These are phyloP conservation scores for Mantis religiosa DNA, from an alignment of 2,888 invertebrate species.

Conservation along the genomic window DNA sequence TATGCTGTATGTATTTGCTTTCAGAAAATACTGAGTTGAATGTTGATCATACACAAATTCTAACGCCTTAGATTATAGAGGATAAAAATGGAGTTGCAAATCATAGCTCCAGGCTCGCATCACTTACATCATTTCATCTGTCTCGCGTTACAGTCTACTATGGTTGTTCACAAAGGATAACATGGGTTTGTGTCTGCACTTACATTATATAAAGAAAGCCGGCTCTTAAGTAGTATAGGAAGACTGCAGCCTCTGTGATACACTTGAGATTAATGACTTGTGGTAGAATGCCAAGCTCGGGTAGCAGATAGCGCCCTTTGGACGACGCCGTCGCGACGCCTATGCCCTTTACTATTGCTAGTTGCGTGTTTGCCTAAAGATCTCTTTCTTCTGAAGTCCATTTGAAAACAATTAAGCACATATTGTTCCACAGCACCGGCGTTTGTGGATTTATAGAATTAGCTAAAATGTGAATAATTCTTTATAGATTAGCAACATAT, in stretches of 20 bases:
- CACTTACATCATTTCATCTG: too few species aligned
- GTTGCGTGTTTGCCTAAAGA: not conserved
- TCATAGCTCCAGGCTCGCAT: too few species aligned
- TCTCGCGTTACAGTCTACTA: not conserved
- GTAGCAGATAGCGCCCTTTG: not conserved
- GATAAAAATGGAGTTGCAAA: too few species aligned
- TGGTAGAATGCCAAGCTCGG: not conserved
- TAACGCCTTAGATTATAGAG: too few species aligned
- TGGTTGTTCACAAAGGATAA: not conserved
- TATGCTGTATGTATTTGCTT: too few species aligned
- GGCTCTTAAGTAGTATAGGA: not conserved
- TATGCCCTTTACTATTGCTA: not conserved
- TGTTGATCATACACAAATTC: too few species aligned
- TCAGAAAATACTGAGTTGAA: too few species aligned
- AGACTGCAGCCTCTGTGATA: not conserved
- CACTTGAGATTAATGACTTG: not conserved
- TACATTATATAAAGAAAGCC: not conserved
- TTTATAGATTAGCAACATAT: too few species aligned
- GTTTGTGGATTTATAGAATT: too few species aligned
- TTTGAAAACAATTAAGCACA: not conserved
- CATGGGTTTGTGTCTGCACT: not conserved
- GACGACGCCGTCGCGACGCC: not conserved
- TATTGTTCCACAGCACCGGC: too few species aligned
- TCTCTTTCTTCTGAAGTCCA: not conserved
- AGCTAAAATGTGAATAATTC: too few species aligned